Percentiles rank a stretch among this genome's conserved stretches.
Conservation (phyloP, 2,888 invertebrate species). For the Tortrix viridana region DNA sequence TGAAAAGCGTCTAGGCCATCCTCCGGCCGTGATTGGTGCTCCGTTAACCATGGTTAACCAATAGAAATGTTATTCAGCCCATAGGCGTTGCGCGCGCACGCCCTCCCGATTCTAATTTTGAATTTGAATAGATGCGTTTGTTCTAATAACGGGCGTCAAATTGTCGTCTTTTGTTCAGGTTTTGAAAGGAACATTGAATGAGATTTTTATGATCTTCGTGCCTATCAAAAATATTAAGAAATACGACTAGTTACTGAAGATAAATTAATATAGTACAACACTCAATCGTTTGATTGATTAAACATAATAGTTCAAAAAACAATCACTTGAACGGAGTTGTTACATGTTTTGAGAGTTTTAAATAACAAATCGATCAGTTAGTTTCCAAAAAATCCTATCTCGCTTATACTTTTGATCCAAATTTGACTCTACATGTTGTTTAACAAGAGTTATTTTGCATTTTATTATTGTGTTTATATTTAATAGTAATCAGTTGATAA, state of each 20-base stretch:
- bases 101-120: constrained; percentile 78
- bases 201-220: background rate
- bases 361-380: constrained; percentile 7
- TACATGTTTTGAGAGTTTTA: constrained; percentile 9
- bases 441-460: background rate
- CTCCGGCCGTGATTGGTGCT: constrained; percentile 72
- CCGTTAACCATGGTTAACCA: constrained; percentile 65
- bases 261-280: constrained; percentile 12
- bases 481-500: background rate
- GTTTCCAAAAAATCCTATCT: too few species aligned
- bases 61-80: constrained; percentile 68
- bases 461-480: background rate
- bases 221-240: too few species aligned
- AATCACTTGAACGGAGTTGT: constrained; percentile 19
- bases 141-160: constrained; percentile 9
- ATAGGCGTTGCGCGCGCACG: constrained; percentile 64
- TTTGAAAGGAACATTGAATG: constrained; percentile 12
- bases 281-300: constrained; percentile 5
- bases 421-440: background rate
- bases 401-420: background rate
- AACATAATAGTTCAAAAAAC: constrained; percentile 14
- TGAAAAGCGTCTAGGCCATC: constrained; percentile 70
- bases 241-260: background rate
- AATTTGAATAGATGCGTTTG: constrained; percentile 62
- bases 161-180: background rate